Base-by-base conservation (phyloP, 2,113 vertebrate species). In the Macrotis lagotis region DNA sequence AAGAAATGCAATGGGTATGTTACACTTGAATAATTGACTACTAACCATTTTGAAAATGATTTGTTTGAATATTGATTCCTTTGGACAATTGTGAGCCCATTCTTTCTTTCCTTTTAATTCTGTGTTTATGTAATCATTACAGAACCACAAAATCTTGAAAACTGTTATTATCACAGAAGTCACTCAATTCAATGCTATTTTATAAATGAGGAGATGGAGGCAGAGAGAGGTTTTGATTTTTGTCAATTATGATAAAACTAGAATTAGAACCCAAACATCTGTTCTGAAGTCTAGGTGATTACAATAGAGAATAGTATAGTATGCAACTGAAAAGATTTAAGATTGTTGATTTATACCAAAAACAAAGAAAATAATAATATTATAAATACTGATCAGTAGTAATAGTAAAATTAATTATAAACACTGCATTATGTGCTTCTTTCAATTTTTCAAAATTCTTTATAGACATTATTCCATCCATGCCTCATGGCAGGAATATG, bases 61-160 rank as follows among this genome's bases (percentile, higher is more conserved):
- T 4, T 51, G 2, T 93, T 95, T 94, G 51, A 53, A 94, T 96
- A 96, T 25, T n/a, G 28, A 47, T 96, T 59, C 22, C 28, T 90
- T 66, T 88, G 49, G 89, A 88, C 92, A 90, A 50, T 66, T 90
- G 3, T 3, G 11, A 90, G 92, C 89, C 92, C 89, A 48, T 74
- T 51, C 91, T 44, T 90, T 50, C 92, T 74, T 49, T 5, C 93
- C 26, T 66, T 74, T 22, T 91, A 52, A 96, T 88, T 88, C 94
- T 96, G 94, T 83, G 66, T 24, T 83, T 83, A 24, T 83, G 7
- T 83, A 44, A 83, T 44, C n/a, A 44, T 83, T 83, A 44, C 16
- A 83, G 22, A 83, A 83, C 7, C n/a, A 44, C 19, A 83, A 16
- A 22, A 44, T n/a, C 24, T 44, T 44, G 16, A 83, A 7, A 0